Percentiles rank a stretch among this genome's conserved stretches.
These are phyloP conservation scores for Centropus bengalensis DNA, from an alignment of 2,113 vertebrate species.

Conservation along the genomic window DNA sequence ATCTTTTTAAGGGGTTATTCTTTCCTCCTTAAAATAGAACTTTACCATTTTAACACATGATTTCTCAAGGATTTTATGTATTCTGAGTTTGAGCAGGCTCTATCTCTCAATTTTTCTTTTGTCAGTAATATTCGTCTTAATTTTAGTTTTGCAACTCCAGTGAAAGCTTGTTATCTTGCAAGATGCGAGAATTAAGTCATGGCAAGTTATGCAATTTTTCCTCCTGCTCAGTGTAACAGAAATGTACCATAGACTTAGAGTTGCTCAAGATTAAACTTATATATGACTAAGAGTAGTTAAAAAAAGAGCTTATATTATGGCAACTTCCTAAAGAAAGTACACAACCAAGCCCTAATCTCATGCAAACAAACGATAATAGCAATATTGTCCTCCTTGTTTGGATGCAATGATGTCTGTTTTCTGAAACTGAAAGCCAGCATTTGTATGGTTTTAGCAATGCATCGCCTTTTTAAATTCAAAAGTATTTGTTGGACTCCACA, in stretches of 20 bases:
- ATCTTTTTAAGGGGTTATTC: not conserved
- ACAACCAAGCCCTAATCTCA: not conserved
- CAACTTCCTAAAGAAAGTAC: not conserved
- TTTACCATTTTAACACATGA: not conserved
- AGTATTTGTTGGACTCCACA: not conserved
- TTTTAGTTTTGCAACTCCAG: not conserved
- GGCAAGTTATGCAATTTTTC: not conserved
- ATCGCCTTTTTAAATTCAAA: not conserved
- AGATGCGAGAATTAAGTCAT: not conserved
- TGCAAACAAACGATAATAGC: not conserved
- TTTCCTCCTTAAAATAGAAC: not conserved
- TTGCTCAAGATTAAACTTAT: not conserved
- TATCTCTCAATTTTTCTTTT: not conserved
- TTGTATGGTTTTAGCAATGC: not conserved
- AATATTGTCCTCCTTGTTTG: not conserved
- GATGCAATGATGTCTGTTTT: not conserved
- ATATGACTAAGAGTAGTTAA: not conserved
- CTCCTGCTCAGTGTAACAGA: not conserved
- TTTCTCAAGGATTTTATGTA: not conserved
- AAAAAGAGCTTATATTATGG: not conserved
- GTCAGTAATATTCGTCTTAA: not conserved
- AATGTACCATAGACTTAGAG: not conserved
- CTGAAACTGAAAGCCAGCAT: not conserved
- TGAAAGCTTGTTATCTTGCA: not conserved
- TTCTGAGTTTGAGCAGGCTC: not conserved